A percentile compares a stretch with the other conserved stretches of the same genome.
Evolutionary conservation across 1,140 invertebrate species (phyloP).

Genomic region (Atta cephalotes): DNA sequence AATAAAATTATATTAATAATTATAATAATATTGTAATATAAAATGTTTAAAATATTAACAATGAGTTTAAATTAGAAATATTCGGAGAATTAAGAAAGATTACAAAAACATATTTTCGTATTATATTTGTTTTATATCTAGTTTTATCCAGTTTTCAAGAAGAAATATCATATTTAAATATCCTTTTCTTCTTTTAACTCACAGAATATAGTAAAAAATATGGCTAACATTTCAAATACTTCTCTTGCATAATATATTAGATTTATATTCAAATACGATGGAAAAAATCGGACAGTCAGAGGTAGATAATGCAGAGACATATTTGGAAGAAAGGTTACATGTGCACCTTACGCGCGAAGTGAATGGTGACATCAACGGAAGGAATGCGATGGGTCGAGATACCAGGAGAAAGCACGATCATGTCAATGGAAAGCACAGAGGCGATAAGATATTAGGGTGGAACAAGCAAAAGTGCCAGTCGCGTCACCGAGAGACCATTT

Average conservation of each 20-base stretch:
- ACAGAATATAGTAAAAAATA: neutral
- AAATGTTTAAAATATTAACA: neutral
- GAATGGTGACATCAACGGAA: conserved; percentile 57
- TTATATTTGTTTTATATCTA: neutral
- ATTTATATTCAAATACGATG: neutral
- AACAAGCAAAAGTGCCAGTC: conserved; percentile 9
- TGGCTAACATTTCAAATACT: neutral
- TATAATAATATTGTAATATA: neutral
- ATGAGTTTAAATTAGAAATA: neutral
- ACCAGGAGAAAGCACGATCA: neutral
- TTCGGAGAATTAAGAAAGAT: neutral
- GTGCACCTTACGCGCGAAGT: conserved; percentile 55
- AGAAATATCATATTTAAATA: neutral
- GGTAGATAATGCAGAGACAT: neutral
- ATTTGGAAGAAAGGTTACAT: neutral
- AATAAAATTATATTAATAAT: conserved; percentile 6
- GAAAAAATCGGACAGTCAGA: neutral
- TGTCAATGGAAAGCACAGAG: conserved; percentile 43
- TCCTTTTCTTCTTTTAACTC: neutral
- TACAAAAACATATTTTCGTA: neutral
- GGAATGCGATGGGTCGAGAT: conserved; percentile 21
- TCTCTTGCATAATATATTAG: neutral
- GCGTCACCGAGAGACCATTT: conserved; percentile 65
- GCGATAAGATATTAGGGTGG: conserved; percentile 37
- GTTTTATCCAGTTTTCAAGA: neutral